phyloP scores from a whole-genome alignment of 2,797 vertebrate genomes.

The Picus viridis region DNA sequence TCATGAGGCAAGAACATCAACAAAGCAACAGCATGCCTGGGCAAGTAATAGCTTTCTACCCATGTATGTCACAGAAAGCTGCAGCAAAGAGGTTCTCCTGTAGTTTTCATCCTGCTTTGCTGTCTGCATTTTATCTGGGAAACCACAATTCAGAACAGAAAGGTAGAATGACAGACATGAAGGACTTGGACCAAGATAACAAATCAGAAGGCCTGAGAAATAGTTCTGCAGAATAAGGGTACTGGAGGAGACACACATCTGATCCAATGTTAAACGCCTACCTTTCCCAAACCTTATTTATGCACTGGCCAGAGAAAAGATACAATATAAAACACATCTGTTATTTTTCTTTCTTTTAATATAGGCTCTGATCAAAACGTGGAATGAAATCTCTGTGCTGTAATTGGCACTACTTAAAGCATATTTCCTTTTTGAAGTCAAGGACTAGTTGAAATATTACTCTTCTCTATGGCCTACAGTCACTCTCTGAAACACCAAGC shows the following conservation, averaged over 20 bases:
- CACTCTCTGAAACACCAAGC: neutral
- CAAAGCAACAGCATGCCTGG: neutral
- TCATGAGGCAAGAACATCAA: neutral
- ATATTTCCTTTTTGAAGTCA: neutral
- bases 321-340: neutral
- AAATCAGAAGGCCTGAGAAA: neutral
- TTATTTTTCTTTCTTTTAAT: neutral
- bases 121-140: neutral
- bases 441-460: neutral
- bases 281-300: neutral
- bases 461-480: neutral
- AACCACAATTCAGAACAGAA: neutral
- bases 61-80: neutral
- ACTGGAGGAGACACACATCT: neutral
- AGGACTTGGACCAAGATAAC: neutral
- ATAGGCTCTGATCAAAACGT: neutral
- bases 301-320: neutral
- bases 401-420: neutral
- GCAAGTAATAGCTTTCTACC: conserved; percentile 22
- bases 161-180: neutral
- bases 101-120: neutral
- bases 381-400: neutral
- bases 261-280: neutral
- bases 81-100: neutral
- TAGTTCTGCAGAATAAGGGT: neutral